These are phyloP conservation scores for Pygocentrus nattereri DNA, from an alignment of 2,797 vertebrate species.

Conservation along the genomic window DNA sequence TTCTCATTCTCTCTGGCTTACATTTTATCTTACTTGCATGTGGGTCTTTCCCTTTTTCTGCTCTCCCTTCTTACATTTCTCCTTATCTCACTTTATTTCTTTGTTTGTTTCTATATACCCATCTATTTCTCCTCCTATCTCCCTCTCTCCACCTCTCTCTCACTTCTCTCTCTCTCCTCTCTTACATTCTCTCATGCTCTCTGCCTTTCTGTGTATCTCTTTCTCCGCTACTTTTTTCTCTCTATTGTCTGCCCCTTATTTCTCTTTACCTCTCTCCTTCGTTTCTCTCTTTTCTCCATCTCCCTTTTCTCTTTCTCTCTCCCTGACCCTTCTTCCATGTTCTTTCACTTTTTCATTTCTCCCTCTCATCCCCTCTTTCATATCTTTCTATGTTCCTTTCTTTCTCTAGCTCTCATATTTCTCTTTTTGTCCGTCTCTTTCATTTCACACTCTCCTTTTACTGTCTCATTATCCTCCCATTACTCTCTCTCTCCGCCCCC, in stretches of 20 bases:
- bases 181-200: neutral
- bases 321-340: neutral
- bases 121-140: neutral
- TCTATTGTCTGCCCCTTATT: neutral
- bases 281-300: neutral
- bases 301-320: neutral
- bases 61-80: neutral
- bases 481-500: no score
- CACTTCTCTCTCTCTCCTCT: no score
- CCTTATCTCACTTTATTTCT: neutral
- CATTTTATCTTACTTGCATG: no score
- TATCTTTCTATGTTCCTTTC: no score
- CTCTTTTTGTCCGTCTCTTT: neutral
- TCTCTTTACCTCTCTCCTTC: no score
- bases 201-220: neutral
- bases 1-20: neutral
- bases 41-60: no score
- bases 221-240: neutral
- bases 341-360: no score
- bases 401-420: neutral
- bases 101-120: no score
- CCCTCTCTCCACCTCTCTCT: neutral
- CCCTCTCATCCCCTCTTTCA: no score
- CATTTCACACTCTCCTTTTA: no score
- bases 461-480: no score